Evolutionary conservation across 2,113 vertebrate genomes (phyloP).

Genomic region (Neofelis nebulosa): DNA sequence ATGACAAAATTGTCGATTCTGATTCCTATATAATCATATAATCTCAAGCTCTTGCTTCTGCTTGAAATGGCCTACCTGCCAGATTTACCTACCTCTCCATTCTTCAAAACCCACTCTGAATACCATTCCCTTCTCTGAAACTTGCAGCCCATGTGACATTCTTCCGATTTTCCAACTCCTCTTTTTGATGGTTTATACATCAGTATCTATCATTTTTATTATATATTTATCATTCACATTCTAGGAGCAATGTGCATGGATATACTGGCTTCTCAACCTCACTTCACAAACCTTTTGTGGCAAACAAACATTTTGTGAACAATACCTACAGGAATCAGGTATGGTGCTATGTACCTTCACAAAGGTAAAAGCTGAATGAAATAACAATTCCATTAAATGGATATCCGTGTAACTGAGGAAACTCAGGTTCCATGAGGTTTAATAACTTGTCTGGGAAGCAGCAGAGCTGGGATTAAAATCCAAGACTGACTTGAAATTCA

Average conservation of each 20-base stretch:
- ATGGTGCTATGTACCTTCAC: background rate
- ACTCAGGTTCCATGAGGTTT: background rate
- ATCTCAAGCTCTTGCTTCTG: background rate
- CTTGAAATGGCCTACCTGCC: background rate
- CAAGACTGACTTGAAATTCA: background rate
- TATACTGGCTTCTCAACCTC: background rate
- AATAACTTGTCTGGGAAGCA: background rate
- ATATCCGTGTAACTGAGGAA: background rate
- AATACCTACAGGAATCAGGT: background rate
- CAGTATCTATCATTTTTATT: constrained; percentile 11
- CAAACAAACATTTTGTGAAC: constrained; percentile 22
- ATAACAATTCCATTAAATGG: background rate
- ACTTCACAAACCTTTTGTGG: background rate
- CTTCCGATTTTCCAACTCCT: background rate
- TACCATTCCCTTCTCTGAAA: constrained; percentile 17
- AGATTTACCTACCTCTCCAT: background rate
- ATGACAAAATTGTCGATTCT: background rate
- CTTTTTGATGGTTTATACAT: background rate
- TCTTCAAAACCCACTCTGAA: constrained; percentile 48
- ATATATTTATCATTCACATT: constrained; percentile 24
- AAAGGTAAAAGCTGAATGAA: background rate
- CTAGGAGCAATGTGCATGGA: background rate
- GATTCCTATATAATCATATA: background rate
- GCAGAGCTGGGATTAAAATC: constrained; percentile 5
- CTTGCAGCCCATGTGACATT: background rate